Percentiles rank a stretch among this genome's conserved stretches.
These are phyloP conservation scores for Ectropis grisescens DNA, from an alignment of 1,140 invertebrate genomes.

Conservation along the genomic window DNA sequence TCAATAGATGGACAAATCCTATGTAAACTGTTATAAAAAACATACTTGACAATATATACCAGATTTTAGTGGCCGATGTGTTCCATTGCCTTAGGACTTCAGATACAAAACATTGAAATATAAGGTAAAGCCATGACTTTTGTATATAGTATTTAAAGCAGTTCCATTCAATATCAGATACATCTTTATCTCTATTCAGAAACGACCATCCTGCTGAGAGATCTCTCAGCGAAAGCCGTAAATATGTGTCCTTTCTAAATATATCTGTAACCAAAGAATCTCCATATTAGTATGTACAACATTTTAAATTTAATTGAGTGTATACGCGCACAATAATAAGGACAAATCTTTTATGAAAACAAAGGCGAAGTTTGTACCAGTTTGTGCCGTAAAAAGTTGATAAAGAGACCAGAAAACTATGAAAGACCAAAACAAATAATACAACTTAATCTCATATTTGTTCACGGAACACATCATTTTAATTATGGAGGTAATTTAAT, in stretches of 20 bases:
- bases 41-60: conserved; percentile 54
- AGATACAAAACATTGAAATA: conserved; percentile 44
- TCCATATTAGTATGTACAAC: no score
- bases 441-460: no score
- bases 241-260: conserved; percentile 19
- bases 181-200: conserved; percentile 44
- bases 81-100: conserved; percentile 37
- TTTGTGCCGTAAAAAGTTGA: no score
- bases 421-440: no score
- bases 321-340: no score
- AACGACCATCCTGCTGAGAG: conserved; percentile 47
- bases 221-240: conserved; percentile 27
- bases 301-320: no score
- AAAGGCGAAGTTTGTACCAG: no score
- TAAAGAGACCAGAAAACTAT: no score
- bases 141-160: conserved; percentile 57
- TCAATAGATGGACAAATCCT: conserved; percentile 36
- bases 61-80: conserved; percentile 30
- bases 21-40: conserved; percentile 39
- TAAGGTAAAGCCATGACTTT: conserved; percentile 37
- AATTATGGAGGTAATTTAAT: no score
- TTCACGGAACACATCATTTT: no score
- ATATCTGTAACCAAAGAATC: conserved; percentile 36
- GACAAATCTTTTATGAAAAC: no score
- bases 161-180: conserved; percentile 64